Base-by-base conservation (phyloP, 2,797 vertebrate genomes). In the Sebastes paucispinis region DNA sequence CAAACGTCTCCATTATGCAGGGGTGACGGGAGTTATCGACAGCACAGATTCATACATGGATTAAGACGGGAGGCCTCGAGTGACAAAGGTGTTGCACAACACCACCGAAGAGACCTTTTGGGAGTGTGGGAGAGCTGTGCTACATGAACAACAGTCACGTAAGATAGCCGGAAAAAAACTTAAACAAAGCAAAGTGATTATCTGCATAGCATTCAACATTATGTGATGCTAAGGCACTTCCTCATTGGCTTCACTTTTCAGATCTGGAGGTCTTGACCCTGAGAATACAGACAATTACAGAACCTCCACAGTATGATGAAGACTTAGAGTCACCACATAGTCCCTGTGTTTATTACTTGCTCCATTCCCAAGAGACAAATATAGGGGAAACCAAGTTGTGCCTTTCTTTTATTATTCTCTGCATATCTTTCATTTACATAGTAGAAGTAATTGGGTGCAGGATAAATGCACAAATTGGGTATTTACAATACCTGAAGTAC, bases 1-100 rank as follows among this genome's bases (percentile, higher is more conserved):
- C 57, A 36, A 78, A 73, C 1, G 3, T 87, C 88, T 89, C 73
- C 34, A 59, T 75, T 77, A 13, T 6, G 25, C 50, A 79, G 34
- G 22, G 63, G 18, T 55, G 60, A 39, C 5, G 10, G 12, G 22
- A 77, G 31, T 47, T 3, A 58, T 18, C 77, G 82, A 91, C 83
- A 86, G 66, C 24, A 54, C 16, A 10, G 14, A 78, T 73, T 70
- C 64, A 67, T 3, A 36, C 50, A 67, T 2, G 73, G 80, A 62
- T 58, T 64, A 16, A 71, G 69, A 70, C 4, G 16, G 70, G 64
- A 77, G 24, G 64, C 43, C 16, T 47, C 16, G 43, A 47, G 16
- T 47, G 79, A 47, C 43, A 39, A 16, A 83, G 58, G 74, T 72
- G 63, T 74, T 77, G 31, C 47, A 47, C 7, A 47, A 47, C 43